Base-by-base conservation (phyloP, 35 echinoderm and acorn worm species). In the Nesometra sesokonis region DNA sequence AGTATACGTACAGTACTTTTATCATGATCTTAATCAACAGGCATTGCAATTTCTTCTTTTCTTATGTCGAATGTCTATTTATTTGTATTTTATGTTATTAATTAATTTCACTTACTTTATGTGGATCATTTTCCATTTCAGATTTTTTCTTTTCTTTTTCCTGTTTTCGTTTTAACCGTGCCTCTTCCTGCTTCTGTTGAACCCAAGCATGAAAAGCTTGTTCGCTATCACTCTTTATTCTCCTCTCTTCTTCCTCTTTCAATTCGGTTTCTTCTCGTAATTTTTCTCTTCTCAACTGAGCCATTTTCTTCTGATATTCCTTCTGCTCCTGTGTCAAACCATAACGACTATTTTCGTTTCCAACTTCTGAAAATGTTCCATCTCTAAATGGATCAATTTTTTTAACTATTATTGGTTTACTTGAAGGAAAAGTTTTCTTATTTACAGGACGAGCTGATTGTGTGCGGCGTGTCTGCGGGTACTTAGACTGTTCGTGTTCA, bases 201-300 rank as follows among this genome's bases (percentile, higher is more conserved):
- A 83, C 17, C 81, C 81, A 83, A 30, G 81, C 81, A 9, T 83
- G 81, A 37, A 83, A 83, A 17, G 81, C 81, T 38, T 83, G 17
- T 38, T 35, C 81, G 8, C 37, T 23, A 11, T 83, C 81, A 30
- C 81, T 35, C 38, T 83, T 83, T 23, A 11, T 5, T 29, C 32
- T 29, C 30, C 35, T 34, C 23, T 83, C 35, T 38, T 83, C 81
- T 30, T 83, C 37, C 35, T 83, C 81, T 27, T 83, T 83, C 35
- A 38, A 11, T 83, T 83, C 9, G 34, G 17, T 30, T 39, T 83
- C 35, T 37, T 83, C 37, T n/a, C 81, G 81, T 67, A 67, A 67
- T 83, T 39, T 37, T n/a, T 83, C 34, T 39, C 17, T 38, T 31
- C 17, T 83, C 35, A 83, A 36, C 32, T 35, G 34, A 0, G 34